Evolutionary conservation across 2,888 invertebrate genomes (phyloP).

Genomic region (Lordiphosa fenestrarum): DNA sequence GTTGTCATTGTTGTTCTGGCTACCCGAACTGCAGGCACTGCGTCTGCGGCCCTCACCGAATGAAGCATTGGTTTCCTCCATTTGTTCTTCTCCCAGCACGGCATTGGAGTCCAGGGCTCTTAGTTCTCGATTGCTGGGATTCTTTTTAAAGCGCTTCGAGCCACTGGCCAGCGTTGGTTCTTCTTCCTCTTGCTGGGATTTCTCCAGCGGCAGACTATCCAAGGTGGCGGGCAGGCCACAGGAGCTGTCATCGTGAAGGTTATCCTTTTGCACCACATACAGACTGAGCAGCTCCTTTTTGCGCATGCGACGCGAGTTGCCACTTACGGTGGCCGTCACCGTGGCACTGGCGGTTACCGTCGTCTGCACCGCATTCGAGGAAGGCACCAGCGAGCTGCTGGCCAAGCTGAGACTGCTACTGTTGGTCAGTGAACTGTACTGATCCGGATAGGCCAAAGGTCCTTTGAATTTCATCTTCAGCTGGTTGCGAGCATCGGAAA

Average conservation of each 20-base stretch:
- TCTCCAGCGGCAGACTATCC: conserved; percentile 80
- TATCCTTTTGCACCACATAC: conserved; percentile 90
- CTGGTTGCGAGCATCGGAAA: conserved; percentile 91
- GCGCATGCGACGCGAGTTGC: conserved; percentile 90
- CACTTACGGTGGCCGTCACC: conserved; percentile 50
- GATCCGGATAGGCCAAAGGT: conserved; percentile 88
- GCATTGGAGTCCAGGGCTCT: conserved; percentile 84
- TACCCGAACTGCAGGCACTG: conserved; percentile 81
- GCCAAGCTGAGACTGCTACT: conserved; percentile 42
- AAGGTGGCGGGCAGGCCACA: conserved; percentile 81
- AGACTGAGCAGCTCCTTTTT: conserved; percentile 93
- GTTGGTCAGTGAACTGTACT: conserved; percentile 80
- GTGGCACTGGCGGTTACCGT: conserved; percentile 48
- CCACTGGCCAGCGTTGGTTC: conserved; percentile 80
- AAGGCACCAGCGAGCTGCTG: conserved; percentile 52
- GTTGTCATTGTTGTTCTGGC: conserved; percentile 58
- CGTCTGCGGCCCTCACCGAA: conserved; percentile 81
- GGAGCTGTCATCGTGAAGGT: conserved; percentile 89
- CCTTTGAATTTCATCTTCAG: conserved; percentile 95
- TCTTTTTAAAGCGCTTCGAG: conserved; percentile 83
- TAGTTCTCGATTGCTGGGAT: conserved; percentile 82
- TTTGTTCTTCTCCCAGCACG: conserved; percentile 81
- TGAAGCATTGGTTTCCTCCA: conserved; percentile 36
- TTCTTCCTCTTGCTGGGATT: conserved; percentile 93
- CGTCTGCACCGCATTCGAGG: conserved; percentile 55